Conservation (phyloP, 2,888 invertebrate species). For the Griposia aprilina region DNA sequence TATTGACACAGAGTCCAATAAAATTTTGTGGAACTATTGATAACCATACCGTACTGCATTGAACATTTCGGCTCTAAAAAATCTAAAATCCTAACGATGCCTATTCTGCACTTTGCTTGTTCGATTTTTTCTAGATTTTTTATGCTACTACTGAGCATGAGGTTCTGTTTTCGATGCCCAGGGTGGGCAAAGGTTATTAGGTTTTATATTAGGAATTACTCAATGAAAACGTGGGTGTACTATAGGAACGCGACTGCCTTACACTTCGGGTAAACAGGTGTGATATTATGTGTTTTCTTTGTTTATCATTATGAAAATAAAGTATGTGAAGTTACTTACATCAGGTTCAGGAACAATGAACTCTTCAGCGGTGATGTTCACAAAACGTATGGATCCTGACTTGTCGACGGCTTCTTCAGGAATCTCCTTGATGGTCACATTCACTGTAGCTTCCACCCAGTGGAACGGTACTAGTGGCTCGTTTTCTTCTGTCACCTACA, state of each 20-base stretch:
- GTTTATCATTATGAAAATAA: neutral
- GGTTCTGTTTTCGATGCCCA: neutral
- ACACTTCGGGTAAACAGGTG: too few species aligned
- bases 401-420: conserved; percentile 97
- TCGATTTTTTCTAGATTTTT: neutral
- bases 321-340: conserved; percentile 76
- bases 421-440: conserved; percentile 96
- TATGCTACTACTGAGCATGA: neutral
- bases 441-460: conserved; percentile 95
- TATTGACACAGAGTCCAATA: conserved; percentile 10
- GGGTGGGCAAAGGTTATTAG: neutral
- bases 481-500: conserved; percentile 92
- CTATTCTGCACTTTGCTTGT: neutral
- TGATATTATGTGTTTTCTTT: neutral
- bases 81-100: neutral
- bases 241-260: neutral
- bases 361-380: conserved; percentile 95
- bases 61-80: neutral
- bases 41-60: neutral
- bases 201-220: neutral
- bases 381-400: conserved; percentile 97
- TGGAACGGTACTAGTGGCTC: conserved; percentile 91
- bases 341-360: conserved; percentile 92
- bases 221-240: too few species aligned
- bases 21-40: neutral